Base-by-base conservation (phyloP, 2,113 vertebrate species). In the Bombycilla garrulus region DNA sequence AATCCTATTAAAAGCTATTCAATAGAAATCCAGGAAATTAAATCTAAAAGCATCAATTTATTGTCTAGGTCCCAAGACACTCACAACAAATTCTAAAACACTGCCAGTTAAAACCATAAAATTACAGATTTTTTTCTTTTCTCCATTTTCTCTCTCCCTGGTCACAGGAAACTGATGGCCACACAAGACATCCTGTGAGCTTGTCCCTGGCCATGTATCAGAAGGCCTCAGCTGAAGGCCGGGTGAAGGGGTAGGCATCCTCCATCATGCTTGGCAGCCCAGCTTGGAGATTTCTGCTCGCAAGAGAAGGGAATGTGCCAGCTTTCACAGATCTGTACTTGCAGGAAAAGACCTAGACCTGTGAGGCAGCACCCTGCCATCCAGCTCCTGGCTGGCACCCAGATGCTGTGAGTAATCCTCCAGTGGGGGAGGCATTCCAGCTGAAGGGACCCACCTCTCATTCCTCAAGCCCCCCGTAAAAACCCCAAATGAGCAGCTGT, bases 301-400 rank as follows among this genome's bases (percentile, higher is more conserved):
- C 47, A 66, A 22, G 20, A 4, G 44, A 73, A 48, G 54, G 33
- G 26, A 93, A 42, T 6, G 5, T 53, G 95, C 96, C 96, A 97
- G 78, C 29, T 85, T 51, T 73, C 50, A 5, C 97, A 97, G 90
- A 97, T 96, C 95, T 28, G 13, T 92, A 92, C 96, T 96, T 97
- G 95, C 81, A 91, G 36, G 31, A 85, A 67, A 66, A 93, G 79
- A 7, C 1, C 54, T 44, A 89, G 87, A 65, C 70, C 86, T 90
- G 78, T 10, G 3, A 95, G 95, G 95, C 96, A 97, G 96, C 78
- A 93, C 44, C 29, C 66, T 88, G 71, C 45, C 67, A 94, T 89
- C 77, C 6, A 0, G 71, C 71, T 94, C 73, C 35, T 71, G 70
- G 76, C 80, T 86, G 96, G 81, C 91, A 96, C 66, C 67, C 12